Percentiles rank a stretch among this genome's conserved stretches.
phyloP scores from a whole-genome alignment of 2,797 vertebrate species.

The Eurystomus glaucurus region DNA sequence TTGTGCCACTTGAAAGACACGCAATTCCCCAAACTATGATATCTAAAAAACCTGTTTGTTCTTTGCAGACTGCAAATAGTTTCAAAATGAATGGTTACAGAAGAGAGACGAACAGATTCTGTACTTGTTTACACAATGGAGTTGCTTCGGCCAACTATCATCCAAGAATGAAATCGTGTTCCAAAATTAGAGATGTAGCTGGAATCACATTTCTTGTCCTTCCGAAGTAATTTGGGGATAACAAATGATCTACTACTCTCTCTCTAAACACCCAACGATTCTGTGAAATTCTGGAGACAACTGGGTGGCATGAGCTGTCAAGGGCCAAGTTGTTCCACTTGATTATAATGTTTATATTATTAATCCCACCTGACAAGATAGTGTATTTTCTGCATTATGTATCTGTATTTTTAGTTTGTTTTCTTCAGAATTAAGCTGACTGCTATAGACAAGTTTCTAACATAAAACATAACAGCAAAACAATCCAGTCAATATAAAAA shows the following conservation, averaged over 20 bases:
- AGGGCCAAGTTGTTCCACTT: neutral
- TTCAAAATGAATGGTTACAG: neutral
- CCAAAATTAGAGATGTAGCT: constrained; percentile 18
- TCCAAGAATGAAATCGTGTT: neutral
- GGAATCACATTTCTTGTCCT: neutral
- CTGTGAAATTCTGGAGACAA: neutral
- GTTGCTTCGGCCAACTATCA: constrained; percentile 9
- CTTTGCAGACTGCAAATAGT: neutral
- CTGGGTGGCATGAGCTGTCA: neutral
- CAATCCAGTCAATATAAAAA: constrained; percentile 15
- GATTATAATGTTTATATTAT: neutral
- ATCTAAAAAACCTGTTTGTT: neutral
- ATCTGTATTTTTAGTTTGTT: neutral
- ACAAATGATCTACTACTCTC: neutral
- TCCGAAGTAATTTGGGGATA: neutral
- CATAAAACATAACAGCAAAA: constrained; percentile 1
- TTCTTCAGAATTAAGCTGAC: constrained; percentile 7
- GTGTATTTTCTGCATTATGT: neutral
- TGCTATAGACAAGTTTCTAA: neutral
- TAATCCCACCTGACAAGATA: neutral
- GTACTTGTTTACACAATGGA: neutral
- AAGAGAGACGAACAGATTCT: neutral
- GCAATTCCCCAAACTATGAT: neutral
- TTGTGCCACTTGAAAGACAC: neutral
- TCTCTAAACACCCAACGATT: neutral